These are phyloP conservation scores for Amblyjoppa fuscipennis DNA, from an alignment of 2,888 invertebrate species.

Conservation along the genomic window DNA sequence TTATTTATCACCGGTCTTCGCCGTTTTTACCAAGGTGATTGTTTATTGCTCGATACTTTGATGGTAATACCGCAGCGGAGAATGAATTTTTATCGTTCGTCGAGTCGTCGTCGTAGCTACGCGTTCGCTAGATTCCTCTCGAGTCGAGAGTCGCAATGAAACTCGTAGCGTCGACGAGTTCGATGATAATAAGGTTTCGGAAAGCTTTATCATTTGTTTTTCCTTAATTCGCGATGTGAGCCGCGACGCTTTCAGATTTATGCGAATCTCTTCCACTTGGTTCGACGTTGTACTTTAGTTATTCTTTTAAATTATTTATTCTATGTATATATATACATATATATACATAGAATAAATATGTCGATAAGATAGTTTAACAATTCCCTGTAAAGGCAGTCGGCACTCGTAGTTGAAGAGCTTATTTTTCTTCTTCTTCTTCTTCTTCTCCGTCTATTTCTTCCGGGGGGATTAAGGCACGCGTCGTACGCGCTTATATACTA, in stretches of 20 bases:
- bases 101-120: conserved; percentile 26
- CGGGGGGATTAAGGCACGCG: conserved; percentile 62
- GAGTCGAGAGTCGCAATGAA: not conserved
- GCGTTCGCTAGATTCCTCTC: conserved; percentile 20
- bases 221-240: conserved; percentile 51
- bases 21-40: not conserved
- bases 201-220: conserved; percentile 62
- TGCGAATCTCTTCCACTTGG: not conserved
- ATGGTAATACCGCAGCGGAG: conserved; percentile 22
- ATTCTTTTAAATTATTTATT: not conserved
- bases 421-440: conserved; percentile 12
- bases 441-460: conserved; percentile 42
- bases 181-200: conserved; percentile 31
- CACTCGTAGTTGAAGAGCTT: conserved; percentile 25
- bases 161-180: conserved; percentile 10
- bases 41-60: conserved; percentile 15
- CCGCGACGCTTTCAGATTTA: conserved; percentile 8
- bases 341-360: not conserved
- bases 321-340: no score
- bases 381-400: not conserved
- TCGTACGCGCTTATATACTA: conserved; percentile 56
- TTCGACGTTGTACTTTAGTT: not conserved
- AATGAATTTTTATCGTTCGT: conserved; percentile 56
- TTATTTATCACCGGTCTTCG: no score
- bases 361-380: not conserved